Base-by-base conservation (phyloP, 2,797 vertebrate species). In the Macroramphosus scolopax region DNA sequence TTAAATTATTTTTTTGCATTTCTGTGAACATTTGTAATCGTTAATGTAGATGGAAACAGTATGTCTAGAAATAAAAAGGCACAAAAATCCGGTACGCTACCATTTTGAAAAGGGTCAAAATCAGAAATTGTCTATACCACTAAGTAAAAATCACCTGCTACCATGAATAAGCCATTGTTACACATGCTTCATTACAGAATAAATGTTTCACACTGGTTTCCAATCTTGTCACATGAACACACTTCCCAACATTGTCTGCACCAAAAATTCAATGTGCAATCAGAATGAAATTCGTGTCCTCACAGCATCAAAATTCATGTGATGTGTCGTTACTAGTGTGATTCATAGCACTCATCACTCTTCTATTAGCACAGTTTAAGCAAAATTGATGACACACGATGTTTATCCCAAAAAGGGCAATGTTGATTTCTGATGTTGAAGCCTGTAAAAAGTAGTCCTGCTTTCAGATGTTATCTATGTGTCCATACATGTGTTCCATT, bases 261-360 rank as follows among this genome's bases (percentile, higher is more conserved):
- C 31, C 29, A 38, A 43, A 2, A 32, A 53, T 9, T 13, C 17
- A 2, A 5, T n/a, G 15, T 24, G 18, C 5, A 39, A 7, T 24
- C 13, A 59, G 36, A 40, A 26, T 8, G 9, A 12, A 41, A 36
- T 22, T 31, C 26, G 34, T 24, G 20, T 11, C 46, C 9, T 15
- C 36, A 46, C 30, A 39, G n/a, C 8, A 52, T 22, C 20, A 22
- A 22, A 22, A 22, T 3, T 22, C 6, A 22, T 22, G 20, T 22
- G n/a, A n/a, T 22, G 20, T 22, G 6, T 3, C 20, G 6, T 6
- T 6, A n/a, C 20, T 9, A 3, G 25, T 1, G 18, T 7, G 17
- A 36, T 13, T 30, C 18, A 41, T 1, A 24, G 28, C 36, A 42
- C 15, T 42, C 22, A 40, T n/a, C n/a, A n/a, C n/a, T 33, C 14